These are phyloP conservation scores for Phainopepla nitens DNA, from an alignment of 2,113 vertebrate genomes.

Conservation along the genomic window DNA sequence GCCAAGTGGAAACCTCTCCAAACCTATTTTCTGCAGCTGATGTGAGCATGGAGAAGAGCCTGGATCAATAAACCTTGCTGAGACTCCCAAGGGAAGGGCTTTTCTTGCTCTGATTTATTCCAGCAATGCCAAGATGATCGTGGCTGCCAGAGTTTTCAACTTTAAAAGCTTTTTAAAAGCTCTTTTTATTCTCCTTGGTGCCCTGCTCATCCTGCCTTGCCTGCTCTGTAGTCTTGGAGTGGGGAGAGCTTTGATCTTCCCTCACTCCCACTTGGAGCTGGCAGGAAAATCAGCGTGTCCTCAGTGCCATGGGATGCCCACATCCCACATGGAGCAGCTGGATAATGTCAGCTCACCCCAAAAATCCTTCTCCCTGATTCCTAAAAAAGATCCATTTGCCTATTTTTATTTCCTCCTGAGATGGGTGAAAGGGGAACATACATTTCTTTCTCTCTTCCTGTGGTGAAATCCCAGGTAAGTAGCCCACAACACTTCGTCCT, in stretches of 20 bases:
- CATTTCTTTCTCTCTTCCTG: background rate
- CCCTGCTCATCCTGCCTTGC: background rate
- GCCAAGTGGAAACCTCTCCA: background rate
- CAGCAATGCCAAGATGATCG: accelerated
- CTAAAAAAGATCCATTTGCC: background rate
- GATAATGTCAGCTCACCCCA: background rate
- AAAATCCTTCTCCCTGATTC: background rate
- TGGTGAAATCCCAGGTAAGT: constrained; percentile 25
- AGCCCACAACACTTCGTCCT: background rate
- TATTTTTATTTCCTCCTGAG: background rate
- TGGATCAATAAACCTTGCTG: background rate
- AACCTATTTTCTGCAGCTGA: background rate
- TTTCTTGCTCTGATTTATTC: background rate
- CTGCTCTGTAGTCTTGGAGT: background rate
- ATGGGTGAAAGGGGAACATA: background rate
- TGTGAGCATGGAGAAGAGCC: background rate
- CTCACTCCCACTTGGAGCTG: background rate
- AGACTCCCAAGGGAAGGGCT: background rate
- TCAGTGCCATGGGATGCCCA: background rate
- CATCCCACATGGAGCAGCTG: background rate
- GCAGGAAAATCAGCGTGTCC: background rate
- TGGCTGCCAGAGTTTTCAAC: background rate
- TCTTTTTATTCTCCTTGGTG: background rate
- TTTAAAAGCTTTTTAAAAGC: background rate
- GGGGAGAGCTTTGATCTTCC: background rate